Evolutionary conservation across 1,140 invertebrate genomes (phyloP).

Genomic region (Scylla paramamosain): DNA sequence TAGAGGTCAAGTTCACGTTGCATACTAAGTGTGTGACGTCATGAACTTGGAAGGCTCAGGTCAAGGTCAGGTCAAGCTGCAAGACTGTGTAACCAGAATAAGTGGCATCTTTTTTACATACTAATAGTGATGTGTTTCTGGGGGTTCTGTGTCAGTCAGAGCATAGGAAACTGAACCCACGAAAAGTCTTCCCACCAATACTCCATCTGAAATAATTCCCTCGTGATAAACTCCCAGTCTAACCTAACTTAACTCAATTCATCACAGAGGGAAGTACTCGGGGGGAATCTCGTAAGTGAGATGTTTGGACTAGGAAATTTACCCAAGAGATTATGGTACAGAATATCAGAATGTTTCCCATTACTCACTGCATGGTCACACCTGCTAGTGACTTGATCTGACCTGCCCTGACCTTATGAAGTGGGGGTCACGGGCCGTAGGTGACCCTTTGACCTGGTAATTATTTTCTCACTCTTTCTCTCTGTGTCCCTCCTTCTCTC

Average conservation of each 20-base stretch:
- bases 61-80: neutral
- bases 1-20: neutral
- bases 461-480: constrained; percentile 24
- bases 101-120: too few species aligned
- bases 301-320: too few species aligned
- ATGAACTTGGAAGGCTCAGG: neutral
- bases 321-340: too few species aligned
- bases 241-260: too few species aligned
- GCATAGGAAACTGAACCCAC: too few species aligned
- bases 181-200: too few species aligned
- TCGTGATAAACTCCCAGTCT: too few species aligned
- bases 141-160: too few species aligned
- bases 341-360: neutral
- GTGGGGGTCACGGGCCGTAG: neutral
- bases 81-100: neutral
- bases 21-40: neutral
- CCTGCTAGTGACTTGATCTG: neutral
- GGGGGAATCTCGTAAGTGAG: too few species aligned
- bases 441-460: constrained; percentile 2
- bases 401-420: constrained; percentile 32
- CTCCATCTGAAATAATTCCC: too few species aligned
- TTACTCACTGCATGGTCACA: neutral
- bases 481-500: constrained; percentile 45
- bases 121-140: too few species aligned
- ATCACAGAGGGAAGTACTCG: too few species aligned